phyloP scores from a whole-genome alignment of 2,888 invertebrate genomes.

The Andricus curvator region DNA sequence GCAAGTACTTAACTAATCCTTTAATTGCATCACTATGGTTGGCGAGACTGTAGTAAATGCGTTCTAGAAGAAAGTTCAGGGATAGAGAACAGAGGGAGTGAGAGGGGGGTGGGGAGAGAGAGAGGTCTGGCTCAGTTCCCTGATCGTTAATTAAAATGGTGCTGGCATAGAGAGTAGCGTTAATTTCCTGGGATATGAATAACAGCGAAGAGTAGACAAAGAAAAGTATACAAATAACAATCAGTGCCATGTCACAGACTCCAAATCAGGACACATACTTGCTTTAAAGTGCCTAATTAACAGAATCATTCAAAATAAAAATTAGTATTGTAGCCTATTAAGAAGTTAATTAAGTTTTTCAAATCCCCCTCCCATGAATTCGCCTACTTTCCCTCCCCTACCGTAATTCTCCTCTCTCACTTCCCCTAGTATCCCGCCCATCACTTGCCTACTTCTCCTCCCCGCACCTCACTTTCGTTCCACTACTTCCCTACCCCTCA shows the following conservation, averaged over 20 bases:
- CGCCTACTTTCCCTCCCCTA: too few species aligned
- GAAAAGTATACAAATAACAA: slow-evolving; percentile 32
- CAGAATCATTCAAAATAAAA: too few species aligned
- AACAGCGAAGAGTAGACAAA: slow-evolving; percentile 28
- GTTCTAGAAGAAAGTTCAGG: neutral
- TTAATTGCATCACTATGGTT: slow-evolving; percentile 72
- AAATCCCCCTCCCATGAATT: too few species aligned
- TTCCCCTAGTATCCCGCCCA: too few species aligned
- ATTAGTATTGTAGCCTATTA: too few species aligned
- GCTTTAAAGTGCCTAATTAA: too few species aligned
- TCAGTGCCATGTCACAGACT: slow-evolving; percentile 8
- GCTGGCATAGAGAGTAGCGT: slow-evolving; percentile 45
- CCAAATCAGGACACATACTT: slow-evolving; percentile 3
- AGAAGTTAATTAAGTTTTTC: too few species aligned
- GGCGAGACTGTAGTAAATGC: slow-evolving; percentile 67
- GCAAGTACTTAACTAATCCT: slow-evolving; percentile 66
- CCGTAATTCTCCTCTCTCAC: too few species aligned
- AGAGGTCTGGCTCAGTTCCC: slow-evolving; percentile 57
- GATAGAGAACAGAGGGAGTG: neutral
- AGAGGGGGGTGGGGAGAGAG: slow-evolving; percentile 23
- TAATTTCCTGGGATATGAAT: slow-evolving; percentile 33
- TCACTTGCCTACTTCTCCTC: too few species aligned
- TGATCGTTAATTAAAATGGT: slow-evolving; percentile 69
- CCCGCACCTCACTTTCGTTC: too few species aligned
- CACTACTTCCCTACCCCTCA: too few species aligned